A percentile compares a stretch with the other conserved stretches of the same genome.
phyloP scores from a whole-genome alignment of 2,113 vertebrate genomes.

The Salvelinus sp. region DNA sequence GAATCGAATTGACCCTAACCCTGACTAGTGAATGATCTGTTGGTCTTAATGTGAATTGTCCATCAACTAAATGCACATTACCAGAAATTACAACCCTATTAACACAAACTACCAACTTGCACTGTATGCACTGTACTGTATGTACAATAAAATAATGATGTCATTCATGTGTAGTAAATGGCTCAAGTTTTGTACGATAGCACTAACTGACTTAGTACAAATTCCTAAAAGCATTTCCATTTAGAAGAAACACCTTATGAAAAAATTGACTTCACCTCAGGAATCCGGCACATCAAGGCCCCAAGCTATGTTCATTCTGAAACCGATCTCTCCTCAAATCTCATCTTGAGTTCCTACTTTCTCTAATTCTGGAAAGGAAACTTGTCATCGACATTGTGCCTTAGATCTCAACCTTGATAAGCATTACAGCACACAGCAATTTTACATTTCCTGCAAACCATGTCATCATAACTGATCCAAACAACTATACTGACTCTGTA shows the following conservation, averaged over 20 bases:
- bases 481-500: not conserved
- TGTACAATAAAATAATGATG: not conserved
- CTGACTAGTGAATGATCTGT: no score
- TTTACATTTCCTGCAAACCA: not conserved
- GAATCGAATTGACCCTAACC: no score
- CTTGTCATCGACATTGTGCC: not conserved
- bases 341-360: not conserved
- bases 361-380: not conserved
- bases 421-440: no score
- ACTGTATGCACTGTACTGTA: not conserved
- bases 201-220: not conserved
- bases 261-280: not conserved
- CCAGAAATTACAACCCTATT: no score
- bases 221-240: not conserved
- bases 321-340: not conserved
- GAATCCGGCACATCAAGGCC: not conserved
- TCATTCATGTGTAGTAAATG: not conserved
- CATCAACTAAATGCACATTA: no score
- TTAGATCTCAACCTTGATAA: no score
- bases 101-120: not conserved
- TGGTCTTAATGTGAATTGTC: no score
- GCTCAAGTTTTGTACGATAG: not conserved
- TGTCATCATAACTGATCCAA: no score
- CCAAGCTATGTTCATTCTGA: not conserved
- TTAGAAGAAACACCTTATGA: not conserved